Percentiles rank a stretch among this genome's conserved stretches.
These are phyloP conservation scores for Tiliacea aurago DNA, from an alignment of 2,888 invertebrate genomes.

Conservation along the genomic window DNA sequence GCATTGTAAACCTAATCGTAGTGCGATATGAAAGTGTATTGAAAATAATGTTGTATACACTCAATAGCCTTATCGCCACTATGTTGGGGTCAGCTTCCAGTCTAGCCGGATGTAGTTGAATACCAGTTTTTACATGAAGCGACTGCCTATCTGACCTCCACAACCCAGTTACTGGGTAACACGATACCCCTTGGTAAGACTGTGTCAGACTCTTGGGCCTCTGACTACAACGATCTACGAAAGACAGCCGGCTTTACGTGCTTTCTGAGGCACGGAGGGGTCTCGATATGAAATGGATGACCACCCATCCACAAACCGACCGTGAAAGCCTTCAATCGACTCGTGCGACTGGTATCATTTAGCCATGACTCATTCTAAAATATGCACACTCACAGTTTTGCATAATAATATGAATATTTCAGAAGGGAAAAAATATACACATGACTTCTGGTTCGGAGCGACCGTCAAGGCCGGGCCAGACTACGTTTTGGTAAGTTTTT, in stretches of 20 bases:
- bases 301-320: background rate
- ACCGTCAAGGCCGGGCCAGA: slow-evolving; percentile 46
- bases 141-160: background rate
- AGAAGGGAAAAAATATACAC: slow-evolving; percentile 14
- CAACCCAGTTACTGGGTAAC: background rate
- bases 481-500: slow-evolving; percentile 48
- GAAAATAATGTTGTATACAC: too few species aligned
- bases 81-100: background rate
- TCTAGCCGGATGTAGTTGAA: background rate
- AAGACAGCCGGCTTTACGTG: too few species aligned
- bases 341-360: background rate
- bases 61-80: background rate
- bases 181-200: background rate
- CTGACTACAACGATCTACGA: background rate
- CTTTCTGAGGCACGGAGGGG: background rate
- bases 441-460: slow-evolving; percentile 60
- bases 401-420: slow-evolving; percentile 13
- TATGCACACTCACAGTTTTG: background rate
- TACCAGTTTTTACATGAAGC: background rate
- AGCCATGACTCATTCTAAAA: background rate
- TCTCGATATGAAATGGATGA: background rate
- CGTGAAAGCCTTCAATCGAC: background rate
- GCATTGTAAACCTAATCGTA: too few species aligned
- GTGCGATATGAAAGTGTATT: too few species aligned
- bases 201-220: background rate